phyloP scores from a whole-genome alignment of 1,140 invertebrate species.

The Acromyrmex echinatior region DNA sequence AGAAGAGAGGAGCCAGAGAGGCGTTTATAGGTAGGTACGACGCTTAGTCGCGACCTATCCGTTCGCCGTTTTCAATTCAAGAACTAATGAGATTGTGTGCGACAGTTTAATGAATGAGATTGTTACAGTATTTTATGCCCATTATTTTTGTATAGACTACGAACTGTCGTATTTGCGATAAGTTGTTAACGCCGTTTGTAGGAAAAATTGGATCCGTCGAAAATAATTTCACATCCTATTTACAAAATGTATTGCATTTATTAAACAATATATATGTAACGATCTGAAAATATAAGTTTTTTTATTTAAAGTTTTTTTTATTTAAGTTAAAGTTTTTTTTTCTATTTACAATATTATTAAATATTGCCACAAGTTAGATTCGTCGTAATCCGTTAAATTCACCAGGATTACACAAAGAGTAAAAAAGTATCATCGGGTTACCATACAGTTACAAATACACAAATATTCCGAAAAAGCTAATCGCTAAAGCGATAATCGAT shows the following conservation, averaged over 20 bases:
- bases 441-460: too few species aligned
- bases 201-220: background rate
- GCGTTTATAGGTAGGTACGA: constrained; percentile 8
- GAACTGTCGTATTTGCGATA: background rate
- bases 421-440: background rate
- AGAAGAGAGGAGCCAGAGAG: constrained; percentile 17
- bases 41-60: constrained; percentile 52
- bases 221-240: background rate
- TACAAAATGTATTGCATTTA: background rate
- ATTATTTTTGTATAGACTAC: background rate
- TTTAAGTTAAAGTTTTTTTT: background rate
- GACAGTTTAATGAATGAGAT: constrained; percentile 32
- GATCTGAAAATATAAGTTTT: background rate
- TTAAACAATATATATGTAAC: background rate
- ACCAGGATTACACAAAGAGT: background rate
- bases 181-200: background rate
- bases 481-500: constrained; percentile 46
- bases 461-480: background rate
- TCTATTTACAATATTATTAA: background rate
- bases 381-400: too few species aligned
- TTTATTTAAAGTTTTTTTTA: too few species aligned
- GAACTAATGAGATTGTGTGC: constrained; percentile 34
- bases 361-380: too few species aligned
- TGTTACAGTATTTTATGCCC: background rate
- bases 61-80: background rate